Evolutionary conservation across 2,113 vertebrate genomes (phyloP).

Genomic region (Hippotragus niger): DNA sequence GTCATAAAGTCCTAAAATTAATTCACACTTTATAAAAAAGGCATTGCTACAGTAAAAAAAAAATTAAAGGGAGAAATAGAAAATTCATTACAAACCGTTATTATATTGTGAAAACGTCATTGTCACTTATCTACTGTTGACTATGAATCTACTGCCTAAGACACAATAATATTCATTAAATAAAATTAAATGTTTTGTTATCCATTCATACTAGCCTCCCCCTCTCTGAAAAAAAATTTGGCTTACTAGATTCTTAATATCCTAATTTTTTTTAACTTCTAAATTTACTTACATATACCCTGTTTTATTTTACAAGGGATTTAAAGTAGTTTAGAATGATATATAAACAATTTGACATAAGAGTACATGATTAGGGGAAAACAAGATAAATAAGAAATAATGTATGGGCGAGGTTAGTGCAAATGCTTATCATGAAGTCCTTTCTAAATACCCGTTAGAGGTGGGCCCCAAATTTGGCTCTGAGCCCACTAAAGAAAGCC

Average conservation of each 20-base stretch:
- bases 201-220: neutral
- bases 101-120: neutral
- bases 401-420: neutral
- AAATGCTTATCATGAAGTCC: neutral
- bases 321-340: slow-evolving; percentile 12
- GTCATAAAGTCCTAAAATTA: neutral
- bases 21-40: neutral
- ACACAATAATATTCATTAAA: neutral
- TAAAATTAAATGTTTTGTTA: neutral
- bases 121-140: neutral
- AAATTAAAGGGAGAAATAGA: neutral
- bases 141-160: neutral
- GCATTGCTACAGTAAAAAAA: neutral
- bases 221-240: neutral
- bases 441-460: neutral
- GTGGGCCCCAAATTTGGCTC: neutral
- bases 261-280: slow-evolving; percentile 12
- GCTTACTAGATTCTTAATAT: neutral
- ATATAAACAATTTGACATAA: neutral
- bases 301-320: neutral
- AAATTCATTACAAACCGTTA: neutral
- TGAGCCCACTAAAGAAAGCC: neutral
- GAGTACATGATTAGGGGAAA: neutral
- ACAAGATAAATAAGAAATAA: neutral
- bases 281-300: neutral